Percentiles rank a stretch among this genome's conserved stretches.
These are phyloP conservation scores for Microchrysa polita DNA, from an alignment of 2,888 invertebrate species.

Conservation along the genomic window DNA sequence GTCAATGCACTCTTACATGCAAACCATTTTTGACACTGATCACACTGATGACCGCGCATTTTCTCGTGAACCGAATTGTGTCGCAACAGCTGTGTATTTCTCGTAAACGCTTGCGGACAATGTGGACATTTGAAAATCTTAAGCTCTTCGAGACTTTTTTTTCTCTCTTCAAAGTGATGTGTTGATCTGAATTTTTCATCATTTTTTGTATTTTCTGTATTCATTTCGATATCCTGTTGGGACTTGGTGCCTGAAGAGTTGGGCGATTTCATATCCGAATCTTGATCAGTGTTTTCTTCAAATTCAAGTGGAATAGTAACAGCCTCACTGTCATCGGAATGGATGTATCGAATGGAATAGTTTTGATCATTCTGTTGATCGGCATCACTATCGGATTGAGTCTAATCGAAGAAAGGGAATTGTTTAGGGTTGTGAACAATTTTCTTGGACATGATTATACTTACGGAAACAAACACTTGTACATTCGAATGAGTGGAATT, in stretches of 20 bases:
- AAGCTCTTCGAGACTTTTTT: slow-evolving; percentile 58
- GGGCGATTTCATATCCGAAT: no score
- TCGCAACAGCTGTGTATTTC: slow-evolving; percentile 69
- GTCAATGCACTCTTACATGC: slow-evolving; percentile 74
- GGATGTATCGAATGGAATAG: no score
- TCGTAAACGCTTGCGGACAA: slow-evolving; percentile 72
- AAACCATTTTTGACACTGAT: slow-evolving; percentile 73
- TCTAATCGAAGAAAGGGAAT: no score
- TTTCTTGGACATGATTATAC: slow-evolving; percentile 1
- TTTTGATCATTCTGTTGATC: no score
- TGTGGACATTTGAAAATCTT: slow-evolving; percentile 71
- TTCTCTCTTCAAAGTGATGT: slow-evolving; percentile 14
- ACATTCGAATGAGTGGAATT: slow-evolving; percentile 5
- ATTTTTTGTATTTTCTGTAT: slow-evolving; percentile 2
- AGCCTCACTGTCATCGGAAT: no score
- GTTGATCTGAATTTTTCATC: neutral
- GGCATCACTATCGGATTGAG: no score
- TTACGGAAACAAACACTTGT: slow-evolving; percentile 3
- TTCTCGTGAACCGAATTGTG: slow-evolving; percentile 72
- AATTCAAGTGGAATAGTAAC: no score
- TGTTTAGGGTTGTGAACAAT: neutral
- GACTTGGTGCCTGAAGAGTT: neutral
- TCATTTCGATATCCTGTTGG: neutral
- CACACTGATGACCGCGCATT: slow-evolving; percentile 68
- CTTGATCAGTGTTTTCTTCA: no score